These are phyloP conservation scores for Bolinopsis microptera DNA, from an alignment of 37 sponge, comb jelly and placozoan genomes.

Conservation along the genomic window DNA sequence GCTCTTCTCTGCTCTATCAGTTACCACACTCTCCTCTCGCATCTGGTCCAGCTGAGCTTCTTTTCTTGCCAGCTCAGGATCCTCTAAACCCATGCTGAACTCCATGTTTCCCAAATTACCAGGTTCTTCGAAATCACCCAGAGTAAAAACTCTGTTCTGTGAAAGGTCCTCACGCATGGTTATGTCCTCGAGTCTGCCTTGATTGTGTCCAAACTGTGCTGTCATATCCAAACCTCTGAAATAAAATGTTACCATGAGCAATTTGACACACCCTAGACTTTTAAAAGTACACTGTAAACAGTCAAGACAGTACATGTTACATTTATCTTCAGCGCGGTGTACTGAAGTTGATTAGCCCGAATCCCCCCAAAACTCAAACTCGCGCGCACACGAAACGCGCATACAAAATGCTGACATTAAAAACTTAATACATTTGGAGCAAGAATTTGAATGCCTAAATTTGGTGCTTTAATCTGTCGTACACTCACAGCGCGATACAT, in stretches of 20 bases:
- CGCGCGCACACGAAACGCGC: conserved; percentile 16
- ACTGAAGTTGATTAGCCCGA: neutral
- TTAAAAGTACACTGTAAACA: too few species aligned
- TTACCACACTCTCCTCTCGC: conserved; percentile 16
- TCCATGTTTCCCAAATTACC: conserved; percentile 64
- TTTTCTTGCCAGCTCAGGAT: conserved; percentile 50
- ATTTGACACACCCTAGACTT: too few species aligned
- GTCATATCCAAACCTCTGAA: conserved; percentile 50
- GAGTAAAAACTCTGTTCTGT: conserved; percentile 40
- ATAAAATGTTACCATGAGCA: too few species aligned
- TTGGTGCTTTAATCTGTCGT: conserved; percentile 2
- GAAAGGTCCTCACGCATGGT: conserved; percentile 62
- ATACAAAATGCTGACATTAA: conserved; percentile 4
- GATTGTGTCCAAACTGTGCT: conserved; percentile 58
- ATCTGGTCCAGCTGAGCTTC: conserved; percentile 13
- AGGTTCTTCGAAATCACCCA: conserved; percentile 47
- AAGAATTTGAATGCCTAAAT: conserved; percentile 44
- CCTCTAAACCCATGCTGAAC: conserved; percentile 54
- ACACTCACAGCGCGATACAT: neutral
- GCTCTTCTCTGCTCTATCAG: conserved; percentile 48
- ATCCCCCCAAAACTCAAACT: conserved; percentile 22
- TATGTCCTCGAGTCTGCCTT: conserved; percentile 66
- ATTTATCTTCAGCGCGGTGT: too few species aligned
- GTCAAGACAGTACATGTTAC: too few species aligned
- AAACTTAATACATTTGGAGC: neutral